Conservation (phyloP, 2,797 vertebrate genomes). For the Erethizon dorsatum region DNA sequence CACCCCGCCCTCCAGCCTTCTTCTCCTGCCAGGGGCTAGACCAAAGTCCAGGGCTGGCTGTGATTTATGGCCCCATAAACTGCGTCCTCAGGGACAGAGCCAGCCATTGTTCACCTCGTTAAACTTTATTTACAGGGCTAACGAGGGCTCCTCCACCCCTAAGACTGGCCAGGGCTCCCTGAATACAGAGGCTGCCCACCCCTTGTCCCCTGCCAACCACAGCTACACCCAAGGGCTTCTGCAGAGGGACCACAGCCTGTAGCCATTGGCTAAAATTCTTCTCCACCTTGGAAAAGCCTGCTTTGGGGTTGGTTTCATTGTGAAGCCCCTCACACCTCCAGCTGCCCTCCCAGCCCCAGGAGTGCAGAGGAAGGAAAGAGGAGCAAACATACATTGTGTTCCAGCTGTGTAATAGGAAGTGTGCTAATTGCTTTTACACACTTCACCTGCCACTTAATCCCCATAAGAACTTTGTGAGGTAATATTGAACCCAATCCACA, state of each 20-base stretch:
- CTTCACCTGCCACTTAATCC: constrained; percentile 21
- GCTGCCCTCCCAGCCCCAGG: background rate
- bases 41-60: constrained; percentile 91
- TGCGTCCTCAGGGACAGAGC: constrained; percentile 90
- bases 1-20: constrained; percentile 81
- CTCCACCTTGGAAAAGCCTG: background rate
- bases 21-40: constrained; percentile 88
- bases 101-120: constrained; percentile 91
- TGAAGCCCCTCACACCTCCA: background rate
- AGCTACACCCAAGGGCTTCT: constrained; percentile 54
- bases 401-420: constrained; percentile 32
- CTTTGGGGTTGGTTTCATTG: background rate
- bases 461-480: constrained; percentile 49
- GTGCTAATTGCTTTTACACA: constrained; percentile 68
- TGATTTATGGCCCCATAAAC: constrained; percentile 93
- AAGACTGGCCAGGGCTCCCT: constrained; percentile 76
- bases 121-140: constrained; percentile 91
- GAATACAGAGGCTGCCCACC: constrained; percentile 69
- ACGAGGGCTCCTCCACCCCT: constrained; percentile 83
- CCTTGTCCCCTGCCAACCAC: constrained; percentile 8
- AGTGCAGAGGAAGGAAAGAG: constrained; percentile 34
- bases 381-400: background rate
- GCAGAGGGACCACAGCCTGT: background rate
- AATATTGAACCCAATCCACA: constrained; percentile 70
- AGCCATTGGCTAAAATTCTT: background rate